Percentiles rank a stretch among this genome's conserved stretches.
phyloP scores from a whole-genome alignment of 1,140 invertebrate genomes.

The Scaptomyza pallida region DNA sequence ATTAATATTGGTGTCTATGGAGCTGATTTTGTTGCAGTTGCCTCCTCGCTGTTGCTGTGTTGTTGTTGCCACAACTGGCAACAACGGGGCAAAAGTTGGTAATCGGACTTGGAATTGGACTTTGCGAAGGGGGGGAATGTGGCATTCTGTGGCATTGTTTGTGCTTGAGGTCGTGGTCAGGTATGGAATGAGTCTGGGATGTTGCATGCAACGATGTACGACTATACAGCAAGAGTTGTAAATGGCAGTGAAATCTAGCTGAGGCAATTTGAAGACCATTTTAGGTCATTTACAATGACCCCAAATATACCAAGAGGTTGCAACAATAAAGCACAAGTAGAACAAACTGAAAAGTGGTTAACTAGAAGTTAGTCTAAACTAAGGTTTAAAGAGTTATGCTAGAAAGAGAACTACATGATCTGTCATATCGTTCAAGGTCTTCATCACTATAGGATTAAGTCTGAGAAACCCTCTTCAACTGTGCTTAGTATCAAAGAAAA shows the following conservation, averaged over 20 bases:
- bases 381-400: too few species aligned
- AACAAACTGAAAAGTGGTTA: neutral
- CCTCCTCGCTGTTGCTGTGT: neutral
- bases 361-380: neutral
- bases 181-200: conserved; percentile 15
- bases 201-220: neutral
- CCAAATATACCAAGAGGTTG: neutral
- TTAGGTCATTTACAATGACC: conserved; percentile 9
- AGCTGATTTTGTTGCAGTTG: conserved; percentile 24
- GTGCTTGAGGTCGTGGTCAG: conserved; percentile 37
- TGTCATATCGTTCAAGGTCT: too few species aligned
- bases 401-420: too few species aligned
- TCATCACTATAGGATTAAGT: too few species aligned
- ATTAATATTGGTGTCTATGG: conserved; percentile 79
- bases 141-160: conserved; percentile 51
- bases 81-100: conserved; percentile 64
- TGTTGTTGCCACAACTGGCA: conserved; percentile 22
- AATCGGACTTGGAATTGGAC: conserved; percentile 50
- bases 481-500: too few species aligned
- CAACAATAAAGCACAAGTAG: neutral
- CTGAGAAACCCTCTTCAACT: too few species aligned
- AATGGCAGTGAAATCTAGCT: conserved; percentile 40
- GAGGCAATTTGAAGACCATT: conserved; percentile 30
- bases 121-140: conserved; percentile 4
- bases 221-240: neutral